Evolutionary conservation across 2,888 invertebrate genomes (phyloP).

Genomic region (Drosophila anomelani): DNA sequence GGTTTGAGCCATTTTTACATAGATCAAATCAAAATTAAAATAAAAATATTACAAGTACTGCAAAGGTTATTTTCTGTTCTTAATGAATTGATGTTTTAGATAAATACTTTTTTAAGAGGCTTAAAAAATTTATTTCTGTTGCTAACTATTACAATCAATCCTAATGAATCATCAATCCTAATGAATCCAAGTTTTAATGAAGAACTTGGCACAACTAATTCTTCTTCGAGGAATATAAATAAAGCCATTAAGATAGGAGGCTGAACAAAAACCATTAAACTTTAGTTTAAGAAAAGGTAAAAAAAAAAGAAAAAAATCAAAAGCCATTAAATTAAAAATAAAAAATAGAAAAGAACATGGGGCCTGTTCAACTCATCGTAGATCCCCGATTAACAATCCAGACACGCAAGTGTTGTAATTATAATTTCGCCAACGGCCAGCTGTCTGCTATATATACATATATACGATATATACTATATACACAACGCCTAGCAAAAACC

Average conservation of each 20-base stretch:
- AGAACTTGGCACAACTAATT: background rate
- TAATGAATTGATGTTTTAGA: too few relatives aligned
- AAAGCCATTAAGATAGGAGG: background rate
- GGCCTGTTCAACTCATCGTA: slow-evolving; percentile 5
- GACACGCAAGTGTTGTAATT: slow-evolving; percentile 49
- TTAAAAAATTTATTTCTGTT: background rate
- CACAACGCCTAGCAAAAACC: slow-evolving; percentile 8
- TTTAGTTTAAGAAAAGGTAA: background rate
- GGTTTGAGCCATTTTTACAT: background rate
- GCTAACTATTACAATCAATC: background rate
- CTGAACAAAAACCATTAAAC: slow-evolving; percentile 3
- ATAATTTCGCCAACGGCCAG: slow-evolving; percentile 37
- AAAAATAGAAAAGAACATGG: background rate
- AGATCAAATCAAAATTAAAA: background rate
- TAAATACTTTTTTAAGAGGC: too few relatives aligned
- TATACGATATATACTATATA: background rate
- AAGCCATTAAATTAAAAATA: slow-evolving; percentile 20
- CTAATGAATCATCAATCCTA: background rate
- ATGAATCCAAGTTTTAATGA: background rate
- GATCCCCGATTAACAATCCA: slow-evolving; percentile 15
- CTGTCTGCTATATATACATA: slow-evolving; percentile 19
- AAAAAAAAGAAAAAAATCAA: background rate
- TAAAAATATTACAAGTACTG: background rate
- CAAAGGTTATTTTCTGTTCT: background rate
- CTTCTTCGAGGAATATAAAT: background rate